phyloP scores from a whole-genome alignment of 1,140 invertebrate genomes.

The Hirudo medicinalis region DNA sequence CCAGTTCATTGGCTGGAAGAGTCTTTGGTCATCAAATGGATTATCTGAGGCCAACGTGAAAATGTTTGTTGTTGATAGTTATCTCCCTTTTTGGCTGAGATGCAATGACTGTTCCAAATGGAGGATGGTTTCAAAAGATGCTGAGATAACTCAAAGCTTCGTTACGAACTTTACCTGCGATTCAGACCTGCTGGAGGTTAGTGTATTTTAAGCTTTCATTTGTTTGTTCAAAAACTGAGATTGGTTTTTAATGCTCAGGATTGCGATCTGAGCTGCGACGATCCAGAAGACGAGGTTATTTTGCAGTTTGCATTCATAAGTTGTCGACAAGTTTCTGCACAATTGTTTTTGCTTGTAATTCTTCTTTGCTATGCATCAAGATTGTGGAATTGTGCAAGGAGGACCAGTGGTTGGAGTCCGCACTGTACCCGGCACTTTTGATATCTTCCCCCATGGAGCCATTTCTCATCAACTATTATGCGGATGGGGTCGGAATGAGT shows the following conservation, averaged over 20 bases:
- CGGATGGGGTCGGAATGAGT: constrained; percentile 42
- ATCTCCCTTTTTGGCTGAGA: constrained; percentile 40
- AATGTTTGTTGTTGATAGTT: constrained; percentile 33
- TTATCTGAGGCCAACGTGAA: constrained; percentile 31
- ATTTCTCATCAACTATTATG: constrained; percentile 39
- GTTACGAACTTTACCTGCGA: constrained; percentile 33
- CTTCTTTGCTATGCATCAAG: background rate
- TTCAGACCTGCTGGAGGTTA: background rate
- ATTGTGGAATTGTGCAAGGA: constrained; percentile 9
- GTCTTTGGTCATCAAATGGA: constrained; percentile 34
- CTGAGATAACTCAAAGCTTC: constrained; percentile 29
- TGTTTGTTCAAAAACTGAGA: constrained; percentile 11
- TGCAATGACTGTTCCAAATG: constrained; percentile 39
- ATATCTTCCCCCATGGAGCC: constrained; percentile 40
- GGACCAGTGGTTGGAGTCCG: constrained; percentile 25
- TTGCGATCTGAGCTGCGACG: background rate
- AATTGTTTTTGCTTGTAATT: constrained; percentile 8
- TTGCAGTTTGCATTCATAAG: background rate
- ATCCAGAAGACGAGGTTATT: constrained; percentile 3
- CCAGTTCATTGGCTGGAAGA: constrained; percentile 35
- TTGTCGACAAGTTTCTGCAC: too few species aligned
- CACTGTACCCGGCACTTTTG: constrained; percentile 33
- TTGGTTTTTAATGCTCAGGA: background rate
- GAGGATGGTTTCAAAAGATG: constrained; percentile 31
- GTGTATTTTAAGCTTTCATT: background rate